Percentiles rank a stretch among this genome's conserved stretches.
phyloP scores from a whole-genome alignment of 2,888 invertebrate genomes.

The Tanytarsus gracilentus region DNA sequence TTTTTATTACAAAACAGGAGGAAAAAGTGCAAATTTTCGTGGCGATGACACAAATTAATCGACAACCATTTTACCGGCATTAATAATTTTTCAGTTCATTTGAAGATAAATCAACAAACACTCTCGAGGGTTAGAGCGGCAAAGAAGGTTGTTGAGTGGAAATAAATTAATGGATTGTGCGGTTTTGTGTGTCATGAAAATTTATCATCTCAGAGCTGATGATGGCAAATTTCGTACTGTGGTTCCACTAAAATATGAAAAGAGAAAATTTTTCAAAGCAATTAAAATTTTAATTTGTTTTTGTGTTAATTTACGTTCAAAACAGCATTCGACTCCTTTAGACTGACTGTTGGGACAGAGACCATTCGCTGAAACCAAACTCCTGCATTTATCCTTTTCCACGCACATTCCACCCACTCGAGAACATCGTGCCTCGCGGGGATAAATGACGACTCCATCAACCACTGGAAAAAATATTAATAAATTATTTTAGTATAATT shows the following conservation, averaged over 20 bases:
- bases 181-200: neutral
- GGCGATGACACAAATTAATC: neutral
- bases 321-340: slow-evolving; percentile 23
- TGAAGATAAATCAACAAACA: neutral
- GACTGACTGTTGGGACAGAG: slow-evolving; percentile 3
- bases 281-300: neutral
- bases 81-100: neutral
- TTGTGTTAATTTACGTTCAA: slow-evolving; percentile 13
- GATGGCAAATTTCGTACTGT: neutral
- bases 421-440: neutral
- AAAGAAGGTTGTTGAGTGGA: no score
- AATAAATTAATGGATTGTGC: no score
- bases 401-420: slow-evolving; percentile 20
- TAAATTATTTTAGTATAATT: neutral
- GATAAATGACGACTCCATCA: slow-evolving; percentile 22
- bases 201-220: slow-evolving; percentile 1
- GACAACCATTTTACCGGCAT: neutral
- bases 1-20: no score
- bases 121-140: no score
- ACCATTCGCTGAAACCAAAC: slow-evolving; percentile 15
- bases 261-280: neutral
- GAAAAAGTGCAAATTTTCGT: no score
- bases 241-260: slow-evolving; percentile 13
- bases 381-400: slow-evolving; percentile 15
- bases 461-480: neutral